Base-by-base conservation (phyloP, 2,113 vertebrate genomes). In the Henicopernis longicauda region DNA sequence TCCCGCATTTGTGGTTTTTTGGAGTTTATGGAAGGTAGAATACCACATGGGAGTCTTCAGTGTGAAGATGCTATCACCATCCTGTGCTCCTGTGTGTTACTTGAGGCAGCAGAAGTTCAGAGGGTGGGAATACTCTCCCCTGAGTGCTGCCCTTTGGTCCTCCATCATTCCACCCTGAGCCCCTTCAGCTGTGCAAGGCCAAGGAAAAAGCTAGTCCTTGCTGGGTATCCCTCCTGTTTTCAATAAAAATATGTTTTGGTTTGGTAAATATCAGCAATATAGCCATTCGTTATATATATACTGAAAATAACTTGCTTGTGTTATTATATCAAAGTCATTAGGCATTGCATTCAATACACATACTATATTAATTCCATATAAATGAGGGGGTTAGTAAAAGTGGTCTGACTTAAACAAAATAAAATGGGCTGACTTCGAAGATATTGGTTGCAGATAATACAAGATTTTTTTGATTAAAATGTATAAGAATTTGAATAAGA, bases 371-470 rank as follows among this genome's bases (percentile, higher is more conserved):
- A 93, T 96, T 96, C 95, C 95, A 90, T 95, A 94, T 89, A 90
- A 95, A 93, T 7, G 55, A 54, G 71, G 52, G 94, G 91, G 78
- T 63, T 57, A 95, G 92, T 45, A 49, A 81, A 96, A 97, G 78
- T 49, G 93, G 95, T 45, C 82, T 79, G 59, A 92, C 96, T 96
- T 76, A 85, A 96, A 95, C 76, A 69, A 94, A 96, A 93, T 44
- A 79, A 94, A 95, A 92, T 61, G 93, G 94, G 96, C 97, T 97
- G 95, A 88, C 97, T 98, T 97, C 23, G 32, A 86, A 93, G 97
- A 98, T 97, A 98, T 97, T 98, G 97, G 96, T 97, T 97, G 96
- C 98, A 98, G 98, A 98, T 98, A 98, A 98, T 97, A 59, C 97
- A 98, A 98, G 92, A 97, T 96, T 98, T 94, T 98, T 97, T 97